Evolutionary conservation across 2,888 invertebrate genomes (phyloP), one percentile per base, ranked within the genome.

Genomic region (Andrena trimmerana): DNA sequence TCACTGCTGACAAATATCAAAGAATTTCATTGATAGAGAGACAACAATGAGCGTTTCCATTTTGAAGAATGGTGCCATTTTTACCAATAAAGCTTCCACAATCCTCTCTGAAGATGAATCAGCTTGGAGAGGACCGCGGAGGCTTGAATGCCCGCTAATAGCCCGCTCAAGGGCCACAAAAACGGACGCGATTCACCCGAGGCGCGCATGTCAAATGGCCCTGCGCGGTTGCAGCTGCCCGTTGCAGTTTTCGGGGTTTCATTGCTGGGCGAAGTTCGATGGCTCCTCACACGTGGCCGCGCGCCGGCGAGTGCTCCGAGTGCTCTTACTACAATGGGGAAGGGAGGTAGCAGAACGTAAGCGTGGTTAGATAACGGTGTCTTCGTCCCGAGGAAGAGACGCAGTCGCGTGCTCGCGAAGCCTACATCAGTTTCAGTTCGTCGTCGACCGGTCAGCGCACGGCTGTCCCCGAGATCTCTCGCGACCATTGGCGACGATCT

Each of bases 291-390:
- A 84, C 77, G 78, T 87, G 81, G 76, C 66, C 27, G 62, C 27
- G 54, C 57, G 27, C 50, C 27, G 66, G 27, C 42, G 63, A 50
- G 29, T 70, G n/a, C n/a, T 57, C 20, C 65, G 54, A 68, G 52
- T 29, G 36, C 6, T 27, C 29, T 63, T 80, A 81, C 76, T 86
- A 84, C 62, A 72, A 78, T 78, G 75, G 31, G 68, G 78, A 60
- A 83, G 67, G 31, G 63, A 88, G 83, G 62, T 75, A 86, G 75
- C 67, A 75, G 62, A 86, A 76, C 73, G 73, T 85, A 71, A 78
- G 63, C 57, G 74, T 70, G 69, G 69, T 80, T 84, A 87, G 70
- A 88, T 90, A 90, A 90, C 90, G 90, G 90, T 90, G 71, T 77
- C 62, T 78, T 81, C 60, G 20, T 50, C 29, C 7, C 20, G 50